Evolutionary conservation across 2,113 vertebrate species (phyloP), one percentile per base, ranked within the genome.

Genomic region (Trogon melanurus): DNA sequence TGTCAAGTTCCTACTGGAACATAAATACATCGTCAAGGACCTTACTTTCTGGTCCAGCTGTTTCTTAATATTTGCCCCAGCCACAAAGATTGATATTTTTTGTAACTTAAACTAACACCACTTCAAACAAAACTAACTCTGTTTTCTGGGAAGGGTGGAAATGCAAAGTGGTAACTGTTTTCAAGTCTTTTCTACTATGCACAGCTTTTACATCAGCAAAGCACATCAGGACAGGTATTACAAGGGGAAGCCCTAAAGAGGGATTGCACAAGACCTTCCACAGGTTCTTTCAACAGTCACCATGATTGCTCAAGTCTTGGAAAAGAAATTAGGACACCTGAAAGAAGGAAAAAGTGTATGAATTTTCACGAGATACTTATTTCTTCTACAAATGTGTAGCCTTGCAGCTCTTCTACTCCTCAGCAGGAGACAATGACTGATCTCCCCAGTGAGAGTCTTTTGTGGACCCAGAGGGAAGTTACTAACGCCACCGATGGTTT

Each of bases 401-500:
- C 75, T 30, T 79, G 82, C 61, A 92, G 94, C 94, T 91, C 92
- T 64, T 88, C 92, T 6, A 1, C 70, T 57, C 97, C 98, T 67
- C 94, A 92, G 85, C 97, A 98, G 71, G 98, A 98, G 85, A 95
- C 84, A 0, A 87, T 79, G 71, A 50, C 82, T 16, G 93, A 92
- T 53, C 60, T 85, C 30, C 74, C 90, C 15, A 95, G 76, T 0
- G 96, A 90, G 8, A 96, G 93, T 26, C 96, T 98, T 51, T 73
- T 96, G 75, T 98, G 98, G 98, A 97, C 89, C 3, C 95, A 95
- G 64, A 88, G 4, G 15, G 98, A 98, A 12, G 95, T 98, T 36
- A 53, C 95, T 13, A 79, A 92, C 48, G 98, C 98, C 47, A 98
- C 98, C 2, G n/a, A 96, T 5, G 76, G 96, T 19, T 98, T 98